Evolutionary conservation across 2,797 vertebrate species (phyloP).

Genomic region (Oophaga sylvatica): DNA sequence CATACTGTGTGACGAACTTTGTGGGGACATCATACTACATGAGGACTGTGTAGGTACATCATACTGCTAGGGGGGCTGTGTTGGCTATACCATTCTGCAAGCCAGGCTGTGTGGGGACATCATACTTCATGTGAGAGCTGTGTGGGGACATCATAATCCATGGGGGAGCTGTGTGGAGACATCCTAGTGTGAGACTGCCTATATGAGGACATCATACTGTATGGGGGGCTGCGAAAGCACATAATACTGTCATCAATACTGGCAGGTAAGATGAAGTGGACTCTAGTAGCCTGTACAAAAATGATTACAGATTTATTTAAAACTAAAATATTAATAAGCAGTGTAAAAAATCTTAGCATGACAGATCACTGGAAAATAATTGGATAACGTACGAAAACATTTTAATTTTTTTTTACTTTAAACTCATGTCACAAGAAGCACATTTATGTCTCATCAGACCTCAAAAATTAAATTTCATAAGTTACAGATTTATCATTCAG

Average conservation of each 20-base stretch:
- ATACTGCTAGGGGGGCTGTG: too few species aligned
- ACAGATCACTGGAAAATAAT: conserved; percentile 64
- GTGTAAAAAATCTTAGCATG: conserved; percentile 5
- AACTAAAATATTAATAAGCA: not conserved
- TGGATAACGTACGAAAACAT: conserved; percentile 34
- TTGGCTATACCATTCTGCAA: too few species aligned
- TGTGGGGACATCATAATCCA: too few species aligned
- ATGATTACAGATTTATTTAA: not conserved
- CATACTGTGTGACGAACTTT: too few species aligned
- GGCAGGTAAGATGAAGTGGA: not conserved
- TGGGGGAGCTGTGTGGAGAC: too few species aligned
- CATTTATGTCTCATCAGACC: conserved; percentile 36
- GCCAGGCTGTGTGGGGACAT: too few species aligned
- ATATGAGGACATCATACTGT: too few species aligned
- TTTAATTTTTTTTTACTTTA: conserved; percentile 24
- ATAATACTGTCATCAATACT: not conserved
- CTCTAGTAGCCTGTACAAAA: not conserved
- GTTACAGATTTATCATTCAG: conserved; percentile 73
- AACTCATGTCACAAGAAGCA: conserved; percentile 35
- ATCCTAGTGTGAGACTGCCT: too few species aligned
- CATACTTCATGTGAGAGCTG: too few species aligned
- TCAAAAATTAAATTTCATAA: conserved; percentile 49
- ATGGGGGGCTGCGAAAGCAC: too few species aligned
- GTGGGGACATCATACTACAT: too few species aligned
- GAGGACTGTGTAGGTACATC: too few species aligned